These are phyloP conservation scores for Dromius quadrimaculatus DNA, from an alignment of 2,888 invertebrate species.

Conservation along the genomic window DNA sequence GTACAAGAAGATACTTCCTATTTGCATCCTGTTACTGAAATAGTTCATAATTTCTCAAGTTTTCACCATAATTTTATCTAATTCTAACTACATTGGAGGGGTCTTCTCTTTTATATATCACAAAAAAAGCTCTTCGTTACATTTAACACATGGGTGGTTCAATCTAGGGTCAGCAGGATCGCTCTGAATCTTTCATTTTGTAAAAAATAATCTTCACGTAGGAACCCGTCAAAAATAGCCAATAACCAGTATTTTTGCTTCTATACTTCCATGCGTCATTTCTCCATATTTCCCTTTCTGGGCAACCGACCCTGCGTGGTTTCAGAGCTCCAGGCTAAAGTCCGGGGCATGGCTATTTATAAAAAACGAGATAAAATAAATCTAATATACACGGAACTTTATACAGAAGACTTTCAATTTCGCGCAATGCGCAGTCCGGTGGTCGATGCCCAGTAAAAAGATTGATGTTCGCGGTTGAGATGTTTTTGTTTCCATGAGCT, in stretches of 20 bases:
- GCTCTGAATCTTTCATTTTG: background rate
- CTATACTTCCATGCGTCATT: slow-evolving; percentile 21
- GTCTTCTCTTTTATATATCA: too few species aligned
- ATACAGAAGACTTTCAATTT: slow-evolving; percentile 23
- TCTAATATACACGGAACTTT: slow-evolving; percentile 16
- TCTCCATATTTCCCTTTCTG: background rate
- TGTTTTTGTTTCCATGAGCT: slow-evolving; percentile 1
- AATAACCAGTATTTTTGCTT: slow-evolving; percentile 19
- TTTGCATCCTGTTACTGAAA: too few species aligned
- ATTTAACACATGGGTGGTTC: too few species aligned
- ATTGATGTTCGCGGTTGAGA: slow-evolving; percentile 7
- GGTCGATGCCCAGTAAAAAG: slow-evolving; percentile 9
- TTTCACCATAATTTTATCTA: too few species aligned
- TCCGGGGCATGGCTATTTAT: slow-evolving; percentile 4
- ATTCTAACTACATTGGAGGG: too few species aligned
- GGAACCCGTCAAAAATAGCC: background rate
- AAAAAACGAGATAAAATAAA: slow-evolving; percentile 24
- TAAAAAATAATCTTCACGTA: slow-evolving; percentile 13
- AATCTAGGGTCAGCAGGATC: slow-evolving; percentile 7
- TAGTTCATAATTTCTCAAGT: too few species aligned
- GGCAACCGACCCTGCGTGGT: slow-evolving; percentile 1
- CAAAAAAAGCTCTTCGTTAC: too few species aligned
- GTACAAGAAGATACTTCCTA: too few species aligned
- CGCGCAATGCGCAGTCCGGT: slow-evolving; percentile 1
- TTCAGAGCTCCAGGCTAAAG: background rate